phyloP scores from a whole-genome alignment of 1,140 invertebrate species.

The Drosophila biarmipes region DNA sequence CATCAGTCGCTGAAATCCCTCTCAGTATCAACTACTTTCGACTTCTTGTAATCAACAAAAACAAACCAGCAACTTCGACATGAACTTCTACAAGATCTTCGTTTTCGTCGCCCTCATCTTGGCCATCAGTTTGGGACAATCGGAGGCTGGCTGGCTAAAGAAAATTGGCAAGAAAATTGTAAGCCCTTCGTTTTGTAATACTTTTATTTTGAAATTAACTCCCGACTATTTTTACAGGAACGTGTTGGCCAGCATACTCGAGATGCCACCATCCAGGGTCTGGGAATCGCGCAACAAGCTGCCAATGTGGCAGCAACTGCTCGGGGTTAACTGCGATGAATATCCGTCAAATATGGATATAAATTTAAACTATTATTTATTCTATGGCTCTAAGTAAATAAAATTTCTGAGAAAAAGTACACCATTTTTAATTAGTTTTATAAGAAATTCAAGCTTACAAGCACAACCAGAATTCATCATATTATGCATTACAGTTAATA shows the following conservation, averaged over 20 bases:
- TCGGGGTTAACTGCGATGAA: constrained; percentile 22
- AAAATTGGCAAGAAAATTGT: constrained; percentile 76
- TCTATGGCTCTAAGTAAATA: constrained; percentile 1
- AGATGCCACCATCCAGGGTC: constrained; percentile 62
- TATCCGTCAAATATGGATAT: neutral
- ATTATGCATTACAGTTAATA: no score
- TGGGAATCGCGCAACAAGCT: constrained; percentile 63
- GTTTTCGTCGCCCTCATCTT: constrained; percentile 70
- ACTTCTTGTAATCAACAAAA: no score
- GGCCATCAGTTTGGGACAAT: constrained; percentile 64
- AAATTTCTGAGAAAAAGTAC: neutral
- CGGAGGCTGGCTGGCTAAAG: constrained; percentile 70
- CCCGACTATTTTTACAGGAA: constrained; percentile 23
- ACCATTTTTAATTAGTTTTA: no score
- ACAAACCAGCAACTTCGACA: constrained; percentile 9
- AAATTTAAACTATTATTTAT: constrained; percentile 3
- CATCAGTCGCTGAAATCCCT: constrained; percentile 32
- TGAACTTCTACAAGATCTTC: constrained; percentile 78
- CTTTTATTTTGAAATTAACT: no score
- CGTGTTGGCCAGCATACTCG: constrained; percentile 62
- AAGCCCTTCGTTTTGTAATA: constrained; percentile 19
- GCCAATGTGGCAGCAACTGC: constrained; percentile 69
- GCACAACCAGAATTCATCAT: no score
- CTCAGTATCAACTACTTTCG: neutral
- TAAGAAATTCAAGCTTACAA: no score